Evolutionary conservation across 2,797 vertebrate genomes (phyloP).

Genomic region (Microchirus variegatus): DNA sequence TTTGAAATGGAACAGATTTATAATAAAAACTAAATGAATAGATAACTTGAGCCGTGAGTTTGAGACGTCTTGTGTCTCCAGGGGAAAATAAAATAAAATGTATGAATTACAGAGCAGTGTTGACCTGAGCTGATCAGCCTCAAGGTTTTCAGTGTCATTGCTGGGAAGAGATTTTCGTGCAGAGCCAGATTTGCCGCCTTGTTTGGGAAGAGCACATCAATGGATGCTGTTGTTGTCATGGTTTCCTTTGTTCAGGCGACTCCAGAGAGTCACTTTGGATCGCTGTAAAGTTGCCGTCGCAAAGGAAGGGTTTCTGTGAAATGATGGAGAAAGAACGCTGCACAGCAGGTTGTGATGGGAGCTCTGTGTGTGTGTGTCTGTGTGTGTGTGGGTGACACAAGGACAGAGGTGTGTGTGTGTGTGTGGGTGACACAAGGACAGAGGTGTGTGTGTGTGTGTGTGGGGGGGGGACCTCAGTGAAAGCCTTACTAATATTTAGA

Average conservation of each 20-base stretch:
- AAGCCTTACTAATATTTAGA: constrained; percentile 36
- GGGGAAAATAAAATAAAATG: too few species aligned
- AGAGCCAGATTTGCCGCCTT: constrained; percentile 24
- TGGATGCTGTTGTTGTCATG: constrained; percentile 67
- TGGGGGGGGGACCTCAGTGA: neutral
- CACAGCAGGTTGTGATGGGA: constrained; percentile 5
- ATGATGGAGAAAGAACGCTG: constrained; percentile 1
- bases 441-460: neutral
- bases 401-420: constrained; percentile 12
- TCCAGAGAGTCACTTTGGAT: constrained; percentile 57
- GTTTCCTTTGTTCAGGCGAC: constrained; percentile 60
- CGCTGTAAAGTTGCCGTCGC: constrained; percentile 37
- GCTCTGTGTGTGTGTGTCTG: too few species aligned
- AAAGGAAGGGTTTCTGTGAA: constrained; percentile 17
- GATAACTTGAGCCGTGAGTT: too few species aligned
- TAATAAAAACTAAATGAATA: too few species aligned
- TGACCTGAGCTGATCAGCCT: constrained; percentile 9
- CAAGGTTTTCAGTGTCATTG: constrained; percentile 53
- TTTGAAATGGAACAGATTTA: too few species aligned
- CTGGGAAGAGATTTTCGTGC: constrained; percentile 43
- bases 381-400: constrained; percentile 20
- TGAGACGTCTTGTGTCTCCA: too few species aligned
- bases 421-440: constrained; percentile 33
- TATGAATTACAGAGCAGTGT: too few species aligned
- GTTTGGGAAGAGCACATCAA: constrained; percentile 59